Evolutionary conservation across 1,140 invertebrate species (phyloP).

Genomic region (Idris sp.): DNA sequence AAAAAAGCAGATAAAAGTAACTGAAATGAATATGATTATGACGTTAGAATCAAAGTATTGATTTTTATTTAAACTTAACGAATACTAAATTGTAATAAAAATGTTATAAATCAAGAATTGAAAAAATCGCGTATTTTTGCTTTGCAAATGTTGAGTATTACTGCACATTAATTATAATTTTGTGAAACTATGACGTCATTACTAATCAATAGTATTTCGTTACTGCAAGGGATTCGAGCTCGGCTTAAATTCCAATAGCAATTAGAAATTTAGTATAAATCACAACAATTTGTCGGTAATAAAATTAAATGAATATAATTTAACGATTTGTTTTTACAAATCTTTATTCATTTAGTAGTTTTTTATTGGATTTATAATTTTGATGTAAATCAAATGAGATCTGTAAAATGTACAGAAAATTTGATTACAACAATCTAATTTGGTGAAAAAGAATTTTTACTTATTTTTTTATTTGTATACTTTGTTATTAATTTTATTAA

Average conservation of each 20-base stretch:
- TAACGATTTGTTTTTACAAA: too few relatives aligned
- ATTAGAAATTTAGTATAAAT: conserved; percentile 5
- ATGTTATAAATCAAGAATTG: conserved; percentile 10
- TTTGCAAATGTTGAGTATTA: conserved; percentile 1
- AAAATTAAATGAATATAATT: conserved; percentile 19
- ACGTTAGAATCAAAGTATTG: conserved; percentile 1
- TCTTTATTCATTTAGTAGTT: too few relatives aligned
- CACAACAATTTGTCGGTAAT: not conserved
- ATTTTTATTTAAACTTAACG: conserved; percentile 6
- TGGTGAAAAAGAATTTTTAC: too few relatives aligned
- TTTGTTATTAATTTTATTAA: too few relatives aligned
- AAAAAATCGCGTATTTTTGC: conserved; percentile 1
- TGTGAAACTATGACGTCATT: conserved; percentile 35
- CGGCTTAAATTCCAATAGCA: conserved; percentile 24
- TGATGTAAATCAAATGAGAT: too few relatives aligned
- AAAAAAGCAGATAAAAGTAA: not conserved
- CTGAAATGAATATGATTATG: conserved; percentile 5
- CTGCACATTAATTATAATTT: conserved; percentile 41
- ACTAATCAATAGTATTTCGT: conserved; percentile 48
- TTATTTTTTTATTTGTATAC: too few relatives aligned
- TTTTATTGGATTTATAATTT: too few relatives aligned
- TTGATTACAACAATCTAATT: too few relatives aligned
- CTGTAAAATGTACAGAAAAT: too few relatives aligned
- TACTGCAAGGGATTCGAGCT: conserved; percentile 19
- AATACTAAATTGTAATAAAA: conserved; percentile 3